phyloP scores from a whole-genome alignment of 2,888 invertebrate species.

The Boloria euphrosyne region DNA sequence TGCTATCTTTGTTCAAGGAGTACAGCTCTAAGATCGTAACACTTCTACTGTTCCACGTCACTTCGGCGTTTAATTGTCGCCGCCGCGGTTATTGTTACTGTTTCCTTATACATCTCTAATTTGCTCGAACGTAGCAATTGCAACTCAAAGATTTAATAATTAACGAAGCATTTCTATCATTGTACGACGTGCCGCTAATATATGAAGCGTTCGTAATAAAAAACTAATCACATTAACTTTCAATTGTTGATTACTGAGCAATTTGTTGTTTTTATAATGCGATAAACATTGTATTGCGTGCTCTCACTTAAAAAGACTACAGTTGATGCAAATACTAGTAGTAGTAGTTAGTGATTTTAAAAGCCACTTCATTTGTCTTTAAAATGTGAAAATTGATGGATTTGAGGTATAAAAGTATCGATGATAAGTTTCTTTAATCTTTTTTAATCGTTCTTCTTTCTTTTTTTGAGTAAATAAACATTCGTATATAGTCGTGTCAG shows the following conservation, averaged over 20 bases:
- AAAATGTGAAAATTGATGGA: neutral
- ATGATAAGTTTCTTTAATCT: neutral
- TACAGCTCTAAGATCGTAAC: conserved; percentile 40
- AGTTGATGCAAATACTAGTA: neutral
- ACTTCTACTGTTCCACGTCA: conserved; percentile 59
- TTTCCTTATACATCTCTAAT: conserved; percentile 75
- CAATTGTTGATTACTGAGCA: conserved; percentile 60
- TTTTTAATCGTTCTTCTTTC: no score
- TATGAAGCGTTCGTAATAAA: conserved; percentile 49
- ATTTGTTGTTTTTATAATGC: conserved; percentile 59
- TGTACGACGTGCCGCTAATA: conserved; percentile 52
- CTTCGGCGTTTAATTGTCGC: conserved; percentile 73
- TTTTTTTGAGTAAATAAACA: neutral
- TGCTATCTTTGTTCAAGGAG: conserved; percentile 9
- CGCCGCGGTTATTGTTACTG: conserved; percentile 65
- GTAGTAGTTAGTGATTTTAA: conserved; percentile 5
- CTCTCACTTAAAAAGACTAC: conserved; percentile 33
- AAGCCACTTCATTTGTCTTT: neutral
- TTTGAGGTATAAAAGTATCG: no score
- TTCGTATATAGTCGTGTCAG: conserved; percentile 13
- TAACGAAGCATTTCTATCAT: conserved; percentile 68
- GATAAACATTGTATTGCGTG: conserved; percentile 61
- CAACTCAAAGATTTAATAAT: conserved; percentile 72
- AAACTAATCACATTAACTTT: conserved; percentile 54
- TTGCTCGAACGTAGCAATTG: conserved; percentile 74